A percentile compares a stretch with the other conserved stretches of the same genome.
phyloP scores from a whole-genome alignment of 2,888 invertebrate species.

The Andrena hattorfiana region DNA sequence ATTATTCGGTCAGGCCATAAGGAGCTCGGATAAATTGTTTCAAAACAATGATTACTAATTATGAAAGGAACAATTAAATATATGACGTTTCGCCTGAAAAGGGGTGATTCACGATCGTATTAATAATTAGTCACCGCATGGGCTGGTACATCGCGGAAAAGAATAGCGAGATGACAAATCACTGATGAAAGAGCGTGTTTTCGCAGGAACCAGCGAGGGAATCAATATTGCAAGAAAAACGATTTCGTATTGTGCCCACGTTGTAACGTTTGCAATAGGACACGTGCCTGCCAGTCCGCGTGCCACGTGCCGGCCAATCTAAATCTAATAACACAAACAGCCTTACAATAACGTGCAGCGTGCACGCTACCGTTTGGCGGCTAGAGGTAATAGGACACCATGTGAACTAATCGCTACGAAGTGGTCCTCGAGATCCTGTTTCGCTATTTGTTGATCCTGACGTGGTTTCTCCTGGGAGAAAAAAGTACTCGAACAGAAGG shows the following conservation, averaged over 20 bases:
- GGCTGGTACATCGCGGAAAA: neutral
- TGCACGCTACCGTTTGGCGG: constrained; percentile 69
- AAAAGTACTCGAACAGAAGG: constrained; percentile 14
- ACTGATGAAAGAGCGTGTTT: constrained; percentile 50
- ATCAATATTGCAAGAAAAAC: constrained; percentile 62
- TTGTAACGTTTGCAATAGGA: constrained; percentile 75
- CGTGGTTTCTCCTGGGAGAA: constrained; percentile 51
- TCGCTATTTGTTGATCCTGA: constrained; percentile 76
- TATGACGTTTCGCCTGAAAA: neutral
- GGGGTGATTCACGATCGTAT: neutral
- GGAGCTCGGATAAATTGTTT: neutral
- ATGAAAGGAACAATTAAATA: neutral
- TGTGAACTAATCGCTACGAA: constrained; percentile 84
- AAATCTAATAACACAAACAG: constrained; percentile 85
- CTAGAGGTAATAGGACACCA: constrained; percentile 82
- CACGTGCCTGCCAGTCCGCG: constrained; percentile 70
- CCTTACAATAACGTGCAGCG: constrained; percentile 78
- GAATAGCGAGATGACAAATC: constrained; percentile 35
- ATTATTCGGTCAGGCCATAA: neutral
- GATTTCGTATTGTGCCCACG: constrained; percentile 72
- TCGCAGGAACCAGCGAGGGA: constrained; percentile 43
- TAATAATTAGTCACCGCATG: constrained; percentile 32
- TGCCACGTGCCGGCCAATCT: constrained; percentile 82
- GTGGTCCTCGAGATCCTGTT: constrained; percentile 80
- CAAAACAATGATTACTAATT: neutral